These are phyloP conservation scores for Gallinago solitaria DNA, from an alignment of 2,797 vertebrate genomes.

Conservation along the genomic window DNA sequence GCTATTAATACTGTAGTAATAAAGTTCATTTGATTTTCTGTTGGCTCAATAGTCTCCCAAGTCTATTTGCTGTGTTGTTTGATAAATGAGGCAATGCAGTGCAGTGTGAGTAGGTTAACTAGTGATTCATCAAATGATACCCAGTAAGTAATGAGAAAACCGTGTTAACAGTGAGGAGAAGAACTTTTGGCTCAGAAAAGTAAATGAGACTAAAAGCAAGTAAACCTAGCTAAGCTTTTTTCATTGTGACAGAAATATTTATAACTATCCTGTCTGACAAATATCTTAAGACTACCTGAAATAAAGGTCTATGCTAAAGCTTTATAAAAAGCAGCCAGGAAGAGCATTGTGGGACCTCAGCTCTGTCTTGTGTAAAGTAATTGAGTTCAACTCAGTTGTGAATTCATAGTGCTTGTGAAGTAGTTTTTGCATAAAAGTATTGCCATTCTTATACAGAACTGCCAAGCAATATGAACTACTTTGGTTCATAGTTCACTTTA, in stretches of 20 bases:
- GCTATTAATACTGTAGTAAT: neutral
- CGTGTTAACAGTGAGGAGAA: neutral
- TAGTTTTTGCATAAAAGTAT: neutral
- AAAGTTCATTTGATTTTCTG: neutral
- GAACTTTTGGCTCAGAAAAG: neutral
- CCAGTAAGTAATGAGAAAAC: neutral
- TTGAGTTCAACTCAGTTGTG: neutral
- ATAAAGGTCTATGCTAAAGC: neutral
- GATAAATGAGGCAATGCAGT: neutral
- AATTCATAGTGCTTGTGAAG: neutral
- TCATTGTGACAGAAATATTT: neutral
- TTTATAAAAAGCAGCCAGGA: neutral
- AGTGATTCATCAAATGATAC: neutral
- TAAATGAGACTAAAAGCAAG: neutral
- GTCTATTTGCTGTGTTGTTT: neutral
- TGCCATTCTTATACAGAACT: neutral
- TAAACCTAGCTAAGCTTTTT: slow-evolving; percentile 2
- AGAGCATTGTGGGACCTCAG: neutral
- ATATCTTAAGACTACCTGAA: neutral
- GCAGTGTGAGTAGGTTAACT: slow-evolving; percentile 6
- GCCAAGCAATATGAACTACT: neutral
- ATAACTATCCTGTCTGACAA: neutral
- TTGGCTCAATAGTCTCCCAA: neutral
- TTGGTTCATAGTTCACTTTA: neutral
- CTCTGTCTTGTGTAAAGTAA: neutral